Base-by-base conservation (phyloP, 2,797 vertebrate species). In the Iguana delicatissima region DNA sequence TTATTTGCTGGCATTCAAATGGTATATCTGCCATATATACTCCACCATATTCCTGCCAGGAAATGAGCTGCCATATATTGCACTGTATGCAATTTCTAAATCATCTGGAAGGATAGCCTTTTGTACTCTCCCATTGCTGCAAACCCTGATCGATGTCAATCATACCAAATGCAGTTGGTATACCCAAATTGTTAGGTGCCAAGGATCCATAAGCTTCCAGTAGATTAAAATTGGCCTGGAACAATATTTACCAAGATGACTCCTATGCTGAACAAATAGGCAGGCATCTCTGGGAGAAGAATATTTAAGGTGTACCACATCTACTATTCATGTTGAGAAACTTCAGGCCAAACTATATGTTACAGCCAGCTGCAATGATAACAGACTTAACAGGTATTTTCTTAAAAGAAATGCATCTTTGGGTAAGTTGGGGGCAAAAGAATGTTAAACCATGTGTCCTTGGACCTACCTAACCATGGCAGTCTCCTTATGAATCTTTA, bases 201-300 rank as follows among this genome's bases (percentile, higher is more conserved):
- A 72, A 38, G 29, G 35, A 55, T 72, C 24, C 72, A 77, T 67
- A 77, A n/a, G 12, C 18, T 85, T 72, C 42, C 24, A 50, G 13
- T 32, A 69, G 46, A 10, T 32, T 85, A 80, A 73, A 59, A 80
- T 16, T 86, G 12, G 10, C 32, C 7, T 52, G n/a, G 62, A 69
- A 55, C 22, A 59, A 72, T 80, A 85, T 85, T 42, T 80, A n/a
- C 74, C 67, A 64, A 85, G 74, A 38, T 67, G 62, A 80, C 46
- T 35, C 42, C 32, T 35, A 6, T 38, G n/a, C 16, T 29, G 24
- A 64, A 72, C 84, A 62, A 82, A 7, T 50, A 10, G 55, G 29
- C 52, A 89, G 80, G 22, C 16, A 74, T 64, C 38, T 84, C n/a
- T 67, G 26, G 42, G 16, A 89, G 8, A 79, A 79, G 24, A 32